phyloP scores from a whole-genome alignment of 2,113 vertebrate genomes.

The Fregetta grallaria region DNA sequence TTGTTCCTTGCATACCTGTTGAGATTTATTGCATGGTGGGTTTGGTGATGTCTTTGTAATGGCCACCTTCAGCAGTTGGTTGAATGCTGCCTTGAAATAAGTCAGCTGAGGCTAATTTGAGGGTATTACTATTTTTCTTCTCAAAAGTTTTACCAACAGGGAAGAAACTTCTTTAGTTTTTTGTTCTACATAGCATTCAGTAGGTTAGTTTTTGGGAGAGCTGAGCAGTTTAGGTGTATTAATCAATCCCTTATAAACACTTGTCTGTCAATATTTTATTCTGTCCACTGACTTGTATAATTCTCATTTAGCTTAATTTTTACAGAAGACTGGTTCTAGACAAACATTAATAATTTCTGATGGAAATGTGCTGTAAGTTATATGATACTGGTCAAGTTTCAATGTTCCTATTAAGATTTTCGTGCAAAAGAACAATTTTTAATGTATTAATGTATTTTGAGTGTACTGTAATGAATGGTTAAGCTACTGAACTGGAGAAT shows the following conservation, averaged over 20 bases:
- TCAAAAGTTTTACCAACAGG: not conserved
- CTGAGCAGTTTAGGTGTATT: not conserved
- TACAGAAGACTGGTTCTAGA: conserved; percentile 32
- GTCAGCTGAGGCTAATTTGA: not conserved
- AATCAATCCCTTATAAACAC: not conserved
- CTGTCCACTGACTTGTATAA: not conserved
- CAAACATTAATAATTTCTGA: conserved; percentile 13
- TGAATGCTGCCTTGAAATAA: not conserved
- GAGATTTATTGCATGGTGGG: not conserved
- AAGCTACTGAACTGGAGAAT: not conserved
- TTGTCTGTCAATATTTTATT: not conserved
- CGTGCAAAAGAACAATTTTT: not conserved
- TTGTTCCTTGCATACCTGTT: not conserved
- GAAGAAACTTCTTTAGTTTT: not conserved
- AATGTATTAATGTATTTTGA: conserved; percentile 3
- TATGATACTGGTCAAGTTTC: not conserved
- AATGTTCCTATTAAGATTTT: conserved; percentile 1
- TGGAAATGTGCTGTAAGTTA: conserved; percentile 1
- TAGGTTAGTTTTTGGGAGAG: not conserved
- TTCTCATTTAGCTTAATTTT: conserved; percentile 23
- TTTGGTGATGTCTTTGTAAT: not conserved
- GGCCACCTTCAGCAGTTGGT: not conserved
- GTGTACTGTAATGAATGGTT: not conserved
- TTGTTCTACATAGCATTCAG: not conserved
- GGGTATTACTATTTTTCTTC: not conserved